Conservation (phyloP, 2,888 invertebrate species). For the Lepidochitona cinerea region DNA sequence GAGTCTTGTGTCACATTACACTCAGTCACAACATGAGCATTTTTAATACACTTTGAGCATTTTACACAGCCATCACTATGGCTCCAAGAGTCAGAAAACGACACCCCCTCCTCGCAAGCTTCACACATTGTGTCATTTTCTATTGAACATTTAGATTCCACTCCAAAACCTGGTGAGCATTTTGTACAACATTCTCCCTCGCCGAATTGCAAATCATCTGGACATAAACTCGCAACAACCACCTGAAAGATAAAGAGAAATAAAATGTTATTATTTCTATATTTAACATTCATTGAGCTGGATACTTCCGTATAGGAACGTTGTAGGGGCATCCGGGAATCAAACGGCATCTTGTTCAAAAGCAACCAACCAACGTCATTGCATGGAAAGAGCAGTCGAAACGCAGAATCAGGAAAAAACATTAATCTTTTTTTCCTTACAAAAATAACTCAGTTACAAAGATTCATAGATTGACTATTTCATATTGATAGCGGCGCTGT, state of each 20-base stretch:
- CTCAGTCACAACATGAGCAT: slow-evolving; percentile 39
- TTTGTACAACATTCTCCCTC: slow-evolving; percentile 45
- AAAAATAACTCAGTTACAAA: too few species aligned
- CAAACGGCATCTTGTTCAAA: too few species aligned
- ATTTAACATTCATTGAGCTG: too few species aligned
- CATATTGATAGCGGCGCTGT: too few species aligned
- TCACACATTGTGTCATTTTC: slow-evolving; percentile 52
- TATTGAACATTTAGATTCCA: slow-evolving; percentile 39
- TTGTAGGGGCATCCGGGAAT: too few species aligned
- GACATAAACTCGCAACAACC: neutral
- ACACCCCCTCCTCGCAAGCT: slow-evolving; percentile 47
- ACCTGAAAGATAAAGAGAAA: neutral
- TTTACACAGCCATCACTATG: slow-evolving; percentile 41
- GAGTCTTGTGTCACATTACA: slow-evolving; percentile 64
- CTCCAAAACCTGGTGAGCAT: slow-evolving; percentile 55
- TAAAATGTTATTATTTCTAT: too few species aligned
- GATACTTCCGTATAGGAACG: too few species aligned
- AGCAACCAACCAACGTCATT: too few species aligned
- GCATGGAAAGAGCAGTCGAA: too few species aligned
- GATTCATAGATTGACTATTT: too few species aligned
- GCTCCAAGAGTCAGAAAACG: slow-evolving; percentile 45
- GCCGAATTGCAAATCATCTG: neutral
- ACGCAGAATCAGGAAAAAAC: too few species aligned
- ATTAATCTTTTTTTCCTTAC: too few species aligned
- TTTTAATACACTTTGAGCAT: slow-evolving; percentile 52